phyloP scores from a whole-genome alignment of 2,888 invertebrate genomes.

The Eupithecia vulgata region DNA sequence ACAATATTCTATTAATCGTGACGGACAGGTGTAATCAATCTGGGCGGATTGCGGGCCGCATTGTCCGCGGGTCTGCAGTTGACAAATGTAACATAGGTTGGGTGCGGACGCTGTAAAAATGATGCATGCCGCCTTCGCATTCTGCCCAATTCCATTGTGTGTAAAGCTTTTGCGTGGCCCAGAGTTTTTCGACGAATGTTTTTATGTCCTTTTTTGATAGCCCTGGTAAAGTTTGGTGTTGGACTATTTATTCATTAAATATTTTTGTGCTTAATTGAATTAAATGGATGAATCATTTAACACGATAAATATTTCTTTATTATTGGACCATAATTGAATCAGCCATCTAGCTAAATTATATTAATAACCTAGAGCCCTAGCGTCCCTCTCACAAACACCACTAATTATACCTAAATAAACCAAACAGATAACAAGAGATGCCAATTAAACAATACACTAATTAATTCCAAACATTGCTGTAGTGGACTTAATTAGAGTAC shows the following conservation, averaged over 20 bases:
- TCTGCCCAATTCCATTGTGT: conserved; percentile 16
- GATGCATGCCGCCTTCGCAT: conserved; percentile 22
- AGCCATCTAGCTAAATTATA: not conserved
- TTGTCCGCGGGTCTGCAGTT: conserved; percentile 36
- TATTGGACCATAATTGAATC: not conserved
- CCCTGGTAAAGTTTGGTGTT: not conserved
- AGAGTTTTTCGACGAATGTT: not conserved
- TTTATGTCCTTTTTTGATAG: not conserved
- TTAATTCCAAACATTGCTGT: conserved; percentile 84
- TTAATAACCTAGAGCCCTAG: conserved; percentile 40
- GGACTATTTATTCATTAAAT: not conserved
- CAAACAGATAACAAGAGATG: conserved; percentile 84
- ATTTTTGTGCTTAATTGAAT: not conserved
- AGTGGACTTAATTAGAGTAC: conserved; percentile 83
- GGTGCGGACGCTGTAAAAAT: conserved; percentile 19
- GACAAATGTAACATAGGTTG: conserved; percentile 30
- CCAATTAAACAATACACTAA: conserved; percentile 85
- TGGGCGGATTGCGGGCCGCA: conserved; percentile 44
- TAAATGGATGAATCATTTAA: not conserved
- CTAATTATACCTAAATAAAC: conserved; percentile 82
- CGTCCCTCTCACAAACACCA: conserved; percentile 75
- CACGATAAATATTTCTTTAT: not conserved
- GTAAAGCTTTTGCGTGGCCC: not conserved
- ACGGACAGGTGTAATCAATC: conserved; percentile 82
- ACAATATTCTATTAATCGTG: conserved; percentile 83